These are phyloP conservation scores for chimpanzee (Pan troglodytes) DNA, from an alignment of 2,113 vertebrate genomes.

Conservation along the genomic window DNA sequence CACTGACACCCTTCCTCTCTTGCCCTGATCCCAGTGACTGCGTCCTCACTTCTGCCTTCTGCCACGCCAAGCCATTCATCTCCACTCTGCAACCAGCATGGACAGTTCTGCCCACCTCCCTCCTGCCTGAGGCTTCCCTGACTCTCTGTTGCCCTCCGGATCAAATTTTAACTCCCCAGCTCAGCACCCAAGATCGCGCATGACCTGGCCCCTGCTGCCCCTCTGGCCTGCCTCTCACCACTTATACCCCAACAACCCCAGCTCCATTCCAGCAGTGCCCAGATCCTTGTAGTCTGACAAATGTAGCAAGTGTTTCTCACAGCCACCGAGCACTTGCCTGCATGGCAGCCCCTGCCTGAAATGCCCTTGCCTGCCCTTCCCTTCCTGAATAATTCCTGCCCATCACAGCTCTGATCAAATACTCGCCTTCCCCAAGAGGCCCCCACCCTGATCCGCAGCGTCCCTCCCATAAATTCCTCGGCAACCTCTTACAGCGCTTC, in stretches of 20 bases:
- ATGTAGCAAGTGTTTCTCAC: background rate
- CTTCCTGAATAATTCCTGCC: background rate
- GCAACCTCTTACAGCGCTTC: background rate
- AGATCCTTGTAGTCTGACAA: background rate
- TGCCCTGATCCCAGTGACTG: fast-evolving
- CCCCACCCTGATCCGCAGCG: background rate
- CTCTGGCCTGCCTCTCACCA: conserved; percentile 57
- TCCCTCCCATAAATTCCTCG: background rate
- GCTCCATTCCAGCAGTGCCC: conserved; percentile 17
- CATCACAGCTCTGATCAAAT: background rate
- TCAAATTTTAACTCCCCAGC: conserved; percentile 64
- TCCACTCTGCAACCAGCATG: background rate
- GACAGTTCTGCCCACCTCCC: background rate
- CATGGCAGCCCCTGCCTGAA: background rate
- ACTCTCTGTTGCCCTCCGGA: background rate
- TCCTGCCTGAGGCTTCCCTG: background rate
- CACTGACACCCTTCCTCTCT: background rate
- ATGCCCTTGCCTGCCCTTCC: conserved; percentile 47
- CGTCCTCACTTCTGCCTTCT: background rate
- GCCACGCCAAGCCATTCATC: background rate
- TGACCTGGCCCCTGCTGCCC: conserved; percentile 63
- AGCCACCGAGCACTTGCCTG: background rate
- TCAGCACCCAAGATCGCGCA: conserved; percentile 39
- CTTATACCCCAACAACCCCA: background rate
- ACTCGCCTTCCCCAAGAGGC: background rate